Evolutionary conservation across 2,888 invertebrate species (phyloP), one percentile per base, ranked within the genome.

Genomic region (Podabrus alpinus): DNA sequence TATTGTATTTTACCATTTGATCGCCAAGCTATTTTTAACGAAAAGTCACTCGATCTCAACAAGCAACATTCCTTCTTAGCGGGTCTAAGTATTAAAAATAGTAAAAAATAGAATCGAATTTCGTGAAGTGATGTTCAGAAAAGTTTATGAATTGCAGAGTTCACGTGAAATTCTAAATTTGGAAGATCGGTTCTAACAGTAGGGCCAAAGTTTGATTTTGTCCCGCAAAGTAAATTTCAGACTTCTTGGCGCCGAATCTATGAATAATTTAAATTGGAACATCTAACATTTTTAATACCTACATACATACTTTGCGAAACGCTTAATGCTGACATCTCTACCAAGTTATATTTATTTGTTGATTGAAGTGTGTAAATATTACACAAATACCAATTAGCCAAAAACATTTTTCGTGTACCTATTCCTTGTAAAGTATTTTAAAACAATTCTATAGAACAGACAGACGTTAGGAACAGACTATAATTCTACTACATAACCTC

Each of bases 201-300:
- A 45, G 29, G 29, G 45, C 45, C 45, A 45, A 45, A 45, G n/a
- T n/a, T n/a, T 45, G 5, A 68, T 72, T 72, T 72, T 72, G 45
- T 72, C 62, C 69, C 68, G 68, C 13, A 59, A 70, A 69, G 73
- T n/a, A 19, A 64, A 66, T 68, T 69, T 69, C 59, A 73, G 73
- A 73, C 73, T 68, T 69, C 69, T 68, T 68, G 73, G 73, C 73
- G 73, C 69, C 73, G 72, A 21, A 61, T 15, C 21, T 24, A 66
- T 67, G 71, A 67, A 67, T 71, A 71, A 71, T 71, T 64, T 67
- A 71, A 71, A 71, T 25, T 21, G 19, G 62, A 61, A 29, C 62
- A 24, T 62, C 15, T 19, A 19, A 15, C 13, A 64, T 60, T 60
- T 60, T 24, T 24, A 24, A 19, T 19, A 19, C 19, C 2, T 19